Conservation (phyloP, 2,113 vertebrate genomes). For the Beaufortia kweichowensis region DNA sequence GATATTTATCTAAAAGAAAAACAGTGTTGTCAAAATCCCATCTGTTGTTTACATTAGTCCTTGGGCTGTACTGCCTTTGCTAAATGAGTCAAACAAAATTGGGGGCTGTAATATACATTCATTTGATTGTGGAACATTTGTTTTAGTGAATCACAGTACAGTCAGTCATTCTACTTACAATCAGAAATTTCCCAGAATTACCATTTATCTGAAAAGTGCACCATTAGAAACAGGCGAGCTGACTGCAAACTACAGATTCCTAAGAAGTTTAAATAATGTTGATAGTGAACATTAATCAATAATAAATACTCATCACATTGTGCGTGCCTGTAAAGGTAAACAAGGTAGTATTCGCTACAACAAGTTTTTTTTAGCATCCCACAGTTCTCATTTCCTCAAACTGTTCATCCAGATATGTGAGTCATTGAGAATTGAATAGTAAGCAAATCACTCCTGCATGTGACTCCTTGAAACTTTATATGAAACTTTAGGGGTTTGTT, state of each 20-base stretch:
- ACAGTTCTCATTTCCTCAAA: neutral
- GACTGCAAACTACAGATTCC: neutral
- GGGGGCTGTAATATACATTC: neutral
- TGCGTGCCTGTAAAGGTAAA: no score
- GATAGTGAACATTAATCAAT: neutral
- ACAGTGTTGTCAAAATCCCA: neutral
- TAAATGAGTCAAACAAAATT: neutral
- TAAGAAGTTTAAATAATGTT: neutral
- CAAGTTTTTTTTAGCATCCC: neutral
- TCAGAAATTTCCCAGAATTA: neutral
- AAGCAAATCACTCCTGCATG: neutral
- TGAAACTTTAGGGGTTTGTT: neutral
- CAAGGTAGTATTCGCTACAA: no score
- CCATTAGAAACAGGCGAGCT: neutral
- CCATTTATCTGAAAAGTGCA: neutral
- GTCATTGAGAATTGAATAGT: neutral
- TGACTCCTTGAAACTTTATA: neutral
- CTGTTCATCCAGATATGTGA: neutral
- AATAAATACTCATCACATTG: no score
- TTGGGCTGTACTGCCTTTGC: neutral
- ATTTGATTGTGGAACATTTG: neutral
- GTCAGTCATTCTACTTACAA: neutral
- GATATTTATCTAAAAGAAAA: slow-evolving; percentile 23
- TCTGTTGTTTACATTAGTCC: slow-evolving; percentile 17
- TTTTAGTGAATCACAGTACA: neutral